Evolutionary conservation across 2,888 invertebrate genomes (phyloP).

Genomic region (Lucinisca nassula): DNA sequence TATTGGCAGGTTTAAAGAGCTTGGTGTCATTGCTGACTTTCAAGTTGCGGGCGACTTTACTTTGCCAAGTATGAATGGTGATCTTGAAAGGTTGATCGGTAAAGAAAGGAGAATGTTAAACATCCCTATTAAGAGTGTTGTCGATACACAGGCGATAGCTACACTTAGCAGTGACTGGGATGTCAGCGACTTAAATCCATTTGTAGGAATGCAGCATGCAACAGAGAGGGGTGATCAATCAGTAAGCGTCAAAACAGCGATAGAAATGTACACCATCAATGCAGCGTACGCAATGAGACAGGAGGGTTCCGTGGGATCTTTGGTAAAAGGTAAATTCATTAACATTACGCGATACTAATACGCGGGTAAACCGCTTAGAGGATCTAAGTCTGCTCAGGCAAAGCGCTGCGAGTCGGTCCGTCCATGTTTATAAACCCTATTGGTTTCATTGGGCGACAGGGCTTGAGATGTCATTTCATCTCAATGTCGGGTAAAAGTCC

Average conservation of each 20-base stretch:
- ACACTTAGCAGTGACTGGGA: constrained; percentile 69
- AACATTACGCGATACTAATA: too few relatives aligned
- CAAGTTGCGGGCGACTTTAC: constrained; percentile 59
- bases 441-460: too few relatives aligned
- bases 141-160: constrained; percentile 31
- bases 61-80: constrained; percentile 8
- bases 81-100: constrained; percentile 41
- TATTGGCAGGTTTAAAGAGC: constrained; percentile 24
- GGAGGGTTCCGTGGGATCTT: constrained; percentile 1
- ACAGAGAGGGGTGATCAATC: constrained; percentile 18
- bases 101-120: constrained; percentile 3
- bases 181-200: constrained; percentile 60
- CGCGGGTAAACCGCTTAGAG: too few relatives aligned
- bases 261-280: constrained; percentile 24
- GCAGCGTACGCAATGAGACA: constrained; percentile 30
- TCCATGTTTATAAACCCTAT: too few relatives aligned
- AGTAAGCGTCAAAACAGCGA: not conserved
- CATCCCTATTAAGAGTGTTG: constrained; percentile 47
- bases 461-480: too few relatives aligned
- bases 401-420: too few relatives aligned
- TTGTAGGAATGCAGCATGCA: constrained; percentile 38
- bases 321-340: not conserved
- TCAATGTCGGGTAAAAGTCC: too few relatives aligned
- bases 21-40: constrained; percentile 62
- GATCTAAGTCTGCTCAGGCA: too few relatives aligned